phyloP scores from a whole-genome alignment of 1,140 invertebrate genomes.

The Saccostrea echinata region DNA sequence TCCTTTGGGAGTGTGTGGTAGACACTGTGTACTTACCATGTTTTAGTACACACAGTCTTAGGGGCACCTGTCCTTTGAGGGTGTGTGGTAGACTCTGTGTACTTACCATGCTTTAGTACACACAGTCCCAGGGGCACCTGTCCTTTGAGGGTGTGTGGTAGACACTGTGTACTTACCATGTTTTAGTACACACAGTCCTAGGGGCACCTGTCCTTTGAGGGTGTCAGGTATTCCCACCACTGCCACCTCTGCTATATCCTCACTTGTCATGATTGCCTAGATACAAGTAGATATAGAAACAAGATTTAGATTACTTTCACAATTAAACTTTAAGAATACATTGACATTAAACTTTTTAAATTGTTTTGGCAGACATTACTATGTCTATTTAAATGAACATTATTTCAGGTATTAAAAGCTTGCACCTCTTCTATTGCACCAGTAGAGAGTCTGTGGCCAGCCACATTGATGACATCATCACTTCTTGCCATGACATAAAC shows the following conservation, averaged over 20 bases:
- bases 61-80: constrained; percentile 93
- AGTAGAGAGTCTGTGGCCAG: constrained; percentile 93
- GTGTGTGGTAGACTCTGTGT: constrained; percentile 86
- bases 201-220: constrained; percentile 93
- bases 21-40: constrained; percentile 65
- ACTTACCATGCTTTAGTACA: too few species aligned
- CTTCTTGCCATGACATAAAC: constrained; percentile 93
- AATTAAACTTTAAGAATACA: too few species aligned
- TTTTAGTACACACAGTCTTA: constrained; percentile 89
- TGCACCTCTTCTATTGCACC: constrained; percentile 89
- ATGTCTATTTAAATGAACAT: not conserved
- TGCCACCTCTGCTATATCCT: constrained; percentile 89
- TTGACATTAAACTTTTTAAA: too few species aligned
- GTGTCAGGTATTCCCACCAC: constrained; percentile 93
- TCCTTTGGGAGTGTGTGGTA: not conserved
- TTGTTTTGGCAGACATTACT: too few species aligned
- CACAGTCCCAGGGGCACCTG: not conserved
- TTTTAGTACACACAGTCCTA: constrained; percentile 89
- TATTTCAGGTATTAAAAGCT: not conserved
- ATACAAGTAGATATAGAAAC: not conserved
- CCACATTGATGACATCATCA: constrained; percentile 98
- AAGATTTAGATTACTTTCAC: not conserved
- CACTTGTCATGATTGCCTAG: constrained; percentile 89
- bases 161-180: constrained; percentile 65
- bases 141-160: not conserved